Percentiles rank a stretch among this genome's conserved stretches.
These are phyloP conservation scores for Drosophila lowei DNA, from an alignment of 1,140 invertebrate genomes.

Conservation along the genomic window DNA sequence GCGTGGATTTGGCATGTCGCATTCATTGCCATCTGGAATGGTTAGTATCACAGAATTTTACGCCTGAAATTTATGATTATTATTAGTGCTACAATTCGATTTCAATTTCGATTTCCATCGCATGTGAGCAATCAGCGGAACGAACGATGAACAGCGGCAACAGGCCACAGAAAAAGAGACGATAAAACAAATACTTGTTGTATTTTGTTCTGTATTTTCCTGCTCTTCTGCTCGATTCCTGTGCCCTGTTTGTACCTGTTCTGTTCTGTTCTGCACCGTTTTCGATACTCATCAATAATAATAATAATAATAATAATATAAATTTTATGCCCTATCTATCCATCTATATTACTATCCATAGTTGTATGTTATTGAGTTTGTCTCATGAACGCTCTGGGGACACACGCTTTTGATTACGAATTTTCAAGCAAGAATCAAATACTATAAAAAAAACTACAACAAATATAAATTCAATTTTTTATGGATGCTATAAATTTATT, in stretches of 20 bases:
- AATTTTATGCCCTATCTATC: slow-evolving; percentile 55
- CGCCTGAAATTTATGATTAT: slow-evolving; percentile 49
- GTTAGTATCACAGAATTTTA: slow-evolving; percentile 63
- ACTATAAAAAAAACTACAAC: slow-evolving; percentile 28
- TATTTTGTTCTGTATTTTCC: slow-evolving; percentile 38
- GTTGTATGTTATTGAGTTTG: slow-evolving; percentile 81
- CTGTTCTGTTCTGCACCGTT: slow-evolving; percentile 43
- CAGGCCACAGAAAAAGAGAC: not conserved
- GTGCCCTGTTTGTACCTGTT: not conserved
- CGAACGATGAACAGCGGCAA: not conserved
- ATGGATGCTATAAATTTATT: slow-evolving; percentile 65
- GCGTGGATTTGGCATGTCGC: slow-evolving; percentile 82
- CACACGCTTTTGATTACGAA: slow-evolving; percentile 73
- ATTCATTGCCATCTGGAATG: slow-evolving; percentile 83
- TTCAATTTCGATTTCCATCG: slow-evolving; percentile 64
- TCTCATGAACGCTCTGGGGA: slow-evolving; percentile 78
- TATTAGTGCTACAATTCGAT: slow-evolving; percentile 54
- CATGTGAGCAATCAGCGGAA: slow-evolving; percentile 55
- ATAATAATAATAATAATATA: slow-evolving; percentile 50
- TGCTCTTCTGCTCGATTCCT: too few species aligned
- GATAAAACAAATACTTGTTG: slow-evolving; percentile 17
- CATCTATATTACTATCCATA: slow-evolving; percentile 42
- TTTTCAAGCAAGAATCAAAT: slow-evolving; percentile 39
- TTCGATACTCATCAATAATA: slow-evolving; percentile 34
- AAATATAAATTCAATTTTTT: slow-evolving; percentile 42